Evolutionary conservation across 30 jellyfish, hydroid and myxozoan species (phyloP).

Genomic region (Hydractinia echinata): DNA sequence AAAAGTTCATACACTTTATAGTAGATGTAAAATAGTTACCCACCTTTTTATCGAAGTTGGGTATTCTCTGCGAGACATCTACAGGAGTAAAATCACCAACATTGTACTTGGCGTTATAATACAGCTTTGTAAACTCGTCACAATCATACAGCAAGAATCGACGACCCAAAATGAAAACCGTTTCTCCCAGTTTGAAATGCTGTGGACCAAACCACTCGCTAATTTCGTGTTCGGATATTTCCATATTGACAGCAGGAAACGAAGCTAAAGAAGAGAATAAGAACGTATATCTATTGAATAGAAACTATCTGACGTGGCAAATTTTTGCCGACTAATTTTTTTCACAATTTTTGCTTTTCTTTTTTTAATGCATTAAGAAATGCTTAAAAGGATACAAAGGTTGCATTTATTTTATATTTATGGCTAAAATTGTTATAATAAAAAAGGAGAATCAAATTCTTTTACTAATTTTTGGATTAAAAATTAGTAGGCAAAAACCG

Average conservation of each 20-base stretch:
- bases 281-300: too few species aligned
- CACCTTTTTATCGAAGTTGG: conserved; percentile 50
- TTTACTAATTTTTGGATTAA: too few species aligned
- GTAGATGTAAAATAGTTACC: background rate
- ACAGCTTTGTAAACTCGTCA: conserved; percentile 74
- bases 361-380: too few species aligned
- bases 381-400: too few species aligned
- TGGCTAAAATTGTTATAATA: too few species aligned
- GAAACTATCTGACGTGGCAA: too few species aligned
- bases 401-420: too few species aligned
- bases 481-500: too few species aligned
- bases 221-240: conserved; percentile 80
- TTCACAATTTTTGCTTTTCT: too few species aligned
- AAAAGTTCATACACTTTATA: too few species aligned
- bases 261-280: conserved; percentile 51
- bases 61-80: conserved; percentile 42
- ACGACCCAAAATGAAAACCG: conserved; percentile 87
- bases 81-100: conserved; percentile 67
- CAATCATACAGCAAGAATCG: conserved; percentile 89
- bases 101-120: conserved; percentile 53
- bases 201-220: conserved; percentile 84
- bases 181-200: conserved; percentile 71
- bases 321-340: too few species aligned
- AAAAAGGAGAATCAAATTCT: too few species aligned
- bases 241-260: conserved; percentile 91